phyloP scores from a whole-genome alignment of 1,140 invertebrate species.

The Leptinotarsa defecta region DNA sequence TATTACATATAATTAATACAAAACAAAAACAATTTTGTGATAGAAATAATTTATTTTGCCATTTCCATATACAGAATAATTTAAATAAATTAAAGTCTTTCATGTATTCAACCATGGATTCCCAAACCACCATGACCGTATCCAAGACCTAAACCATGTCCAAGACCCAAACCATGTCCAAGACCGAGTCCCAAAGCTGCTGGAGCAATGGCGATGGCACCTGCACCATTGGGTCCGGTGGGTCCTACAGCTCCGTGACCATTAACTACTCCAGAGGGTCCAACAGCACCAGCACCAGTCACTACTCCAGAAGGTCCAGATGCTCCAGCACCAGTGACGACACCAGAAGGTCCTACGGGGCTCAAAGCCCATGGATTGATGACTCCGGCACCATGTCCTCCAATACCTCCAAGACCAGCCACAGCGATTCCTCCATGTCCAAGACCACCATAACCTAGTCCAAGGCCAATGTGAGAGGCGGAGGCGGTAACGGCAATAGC shows the following conservation, averaged over 20 bases:
- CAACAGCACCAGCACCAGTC: too few species aligned
- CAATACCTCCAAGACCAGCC: background rate
- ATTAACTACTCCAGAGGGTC: too few species aligned
- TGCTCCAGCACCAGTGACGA: background rate
- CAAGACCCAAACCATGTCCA: background rate
- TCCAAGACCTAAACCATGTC: constrained; percentile 5
- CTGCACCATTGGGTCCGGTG: too few species aligned
- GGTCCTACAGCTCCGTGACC: too few species aligned
- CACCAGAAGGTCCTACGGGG: background rate
- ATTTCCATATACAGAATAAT: background rate
- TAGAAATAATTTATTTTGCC: too few species aligned
- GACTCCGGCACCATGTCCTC: background rate
- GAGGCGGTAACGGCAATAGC: background rate
- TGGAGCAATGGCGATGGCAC: background rate
- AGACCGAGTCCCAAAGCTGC: background rate
- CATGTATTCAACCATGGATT: background rate
- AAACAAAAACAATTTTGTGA: too few species aligned
- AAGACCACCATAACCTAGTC: background rate
- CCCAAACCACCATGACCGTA: background rate
- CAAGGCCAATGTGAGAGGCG: constrained; percentile 4
- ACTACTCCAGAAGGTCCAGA: too few species aligned
- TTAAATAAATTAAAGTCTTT: background rate
- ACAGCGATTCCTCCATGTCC: background rate
- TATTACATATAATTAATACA: too few species aligned
- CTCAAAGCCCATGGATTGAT: background rate